Evolutionary conservation across 53 echinoderm and acorn worm genomes (phyloP).

Genomic region (Actinopyga echinites): DNA sequence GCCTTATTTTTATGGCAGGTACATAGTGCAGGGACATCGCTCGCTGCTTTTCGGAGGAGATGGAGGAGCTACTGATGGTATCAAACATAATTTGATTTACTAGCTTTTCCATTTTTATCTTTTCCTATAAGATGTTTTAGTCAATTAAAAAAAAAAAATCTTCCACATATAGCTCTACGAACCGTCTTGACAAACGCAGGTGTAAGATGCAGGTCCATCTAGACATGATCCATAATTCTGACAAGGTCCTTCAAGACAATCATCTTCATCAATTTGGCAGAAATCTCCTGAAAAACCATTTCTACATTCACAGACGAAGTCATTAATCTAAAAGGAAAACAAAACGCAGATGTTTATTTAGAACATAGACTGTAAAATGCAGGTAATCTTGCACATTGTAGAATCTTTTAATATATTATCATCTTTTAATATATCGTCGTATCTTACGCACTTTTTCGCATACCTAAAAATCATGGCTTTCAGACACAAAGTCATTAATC

Average conservation of each 20-base stretch:
- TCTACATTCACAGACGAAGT: constrained; percentile 61
- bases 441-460: no score
- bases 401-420: no score
- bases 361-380: no score
- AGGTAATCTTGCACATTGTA: no score
- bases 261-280: constrained; percentile 48
- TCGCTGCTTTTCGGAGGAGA: no score
- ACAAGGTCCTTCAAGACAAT: constrained; percentile 40
- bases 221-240: constrained; percentile 22
- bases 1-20: neutral
- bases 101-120: no score
- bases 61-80: no score
- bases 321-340: neutral
- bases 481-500: no score
- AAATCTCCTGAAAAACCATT: constrained; percentile 55
- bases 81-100: no score
- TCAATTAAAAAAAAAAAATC: neutral
- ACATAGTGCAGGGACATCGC: neutral
- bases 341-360: neutral
- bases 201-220: constrained; percentile 38
- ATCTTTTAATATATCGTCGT: no score
- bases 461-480: no score
- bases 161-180: constrained; percentile 27
- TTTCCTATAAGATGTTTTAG: neutral
- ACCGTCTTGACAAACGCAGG: constrained; percentile 50